phyloP scores from a whole-genome alignment of 2,888 invertebrate species.

The Pseudeuparius sepicola region DNA sequence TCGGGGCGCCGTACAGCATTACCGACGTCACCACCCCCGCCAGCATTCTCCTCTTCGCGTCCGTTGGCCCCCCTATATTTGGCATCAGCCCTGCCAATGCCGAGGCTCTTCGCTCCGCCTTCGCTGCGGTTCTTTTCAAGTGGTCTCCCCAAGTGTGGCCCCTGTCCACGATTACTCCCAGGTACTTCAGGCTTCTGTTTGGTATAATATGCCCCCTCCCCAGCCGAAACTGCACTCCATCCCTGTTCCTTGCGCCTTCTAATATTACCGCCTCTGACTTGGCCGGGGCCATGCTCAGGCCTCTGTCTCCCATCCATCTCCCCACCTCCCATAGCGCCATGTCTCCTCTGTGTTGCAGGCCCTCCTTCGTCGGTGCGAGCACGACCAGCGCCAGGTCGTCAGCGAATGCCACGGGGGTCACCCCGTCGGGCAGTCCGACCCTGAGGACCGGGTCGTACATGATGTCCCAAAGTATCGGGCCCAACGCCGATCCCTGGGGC shows the following conservation, averaged over 20 bases:
- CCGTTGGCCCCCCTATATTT: background rate
- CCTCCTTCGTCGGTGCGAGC: background rate
- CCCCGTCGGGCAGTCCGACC: constrained; percentile 5
- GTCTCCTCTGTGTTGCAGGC: background rate
- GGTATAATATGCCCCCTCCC: too few relatives aligned
- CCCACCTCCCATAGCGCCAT: background rate
- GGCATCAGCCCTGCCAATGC: background rate
- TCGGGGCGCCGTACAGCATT: background rate
- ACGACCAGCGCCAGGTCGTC: constrained; percentile 1
- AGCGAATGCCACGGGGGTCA: constrained; percentile 2
- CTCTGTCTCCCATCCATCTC: background rate
- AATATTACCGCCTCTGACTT: too few relatives aligned
- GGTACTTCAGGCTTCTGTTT: too few relatives aligned
- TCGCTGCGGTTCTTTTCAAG: too few relatives aligned
- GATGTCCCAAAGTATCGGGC: too few relatives aligned
- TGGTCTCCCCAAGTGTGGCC: too few relatives aligned
- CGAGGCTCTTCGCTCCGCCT: background rate
- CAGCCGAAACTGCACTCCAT: too few relatives aligned
- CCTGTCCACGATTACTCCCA: too few relatives aligned
- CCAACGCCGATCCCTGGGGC: too few relatives aligned
- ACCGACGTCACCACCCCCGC: background rate
- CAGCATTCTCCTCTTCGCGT: background rate
- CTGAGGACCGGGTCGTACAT: too few relatives aligned
- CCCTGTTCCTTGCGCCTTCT: too few relatives aligned
- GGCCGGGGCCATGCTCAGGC: background rate